A percentile compares a stretch with the other conserved stretches of the same genome.
Evolutionary conservation across 2,888 invertebrate genomes (phyloP).

Genomic region (Nematopogon swammerdamellus): DNA sequence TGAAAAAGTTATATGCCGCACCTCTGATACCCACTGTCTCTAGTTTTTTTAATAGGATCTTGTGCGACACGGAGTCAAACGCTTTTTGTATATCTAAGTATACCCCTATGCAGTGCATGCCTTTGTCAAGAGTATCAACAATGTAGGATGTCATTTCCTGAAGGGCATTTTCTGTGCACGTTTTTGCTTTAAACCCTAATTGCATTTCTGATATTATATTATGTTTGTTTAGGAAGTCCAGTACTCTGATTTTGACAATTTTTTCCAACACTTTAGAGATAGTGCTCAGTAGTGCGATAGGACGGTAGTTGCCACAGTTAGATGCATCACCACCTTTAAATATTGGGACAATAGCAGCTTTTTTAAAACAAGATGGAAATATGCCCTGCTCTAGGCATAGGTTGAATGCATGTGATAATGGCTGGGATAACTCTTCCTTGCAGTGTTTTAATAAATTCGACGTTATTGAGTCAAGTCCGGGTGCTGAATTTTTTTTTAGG

Average conservation of each 20-base stretch:
- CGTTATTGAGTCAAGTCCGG: background rate
- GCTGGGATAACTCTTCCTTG: background rate
- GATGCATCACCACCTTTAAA: background rate
- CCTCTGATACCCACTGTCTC: background rate
- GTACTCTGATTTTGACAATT: background rate
- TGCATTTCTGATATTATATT: background rate
- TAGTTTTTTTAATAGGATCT: background rate
- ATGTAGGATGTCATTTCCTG: background rate
- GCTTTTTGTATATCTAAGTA: background rate
- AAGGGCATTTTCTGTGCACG: background rate
- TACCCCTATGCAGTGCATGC: background rate
- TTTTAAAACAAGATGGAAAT: background rate
- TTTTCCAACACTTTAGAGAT: background rate
- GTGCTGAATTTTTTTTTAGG: background rate
- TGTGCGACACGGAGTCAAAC: background rate
- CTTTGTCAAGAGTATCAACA: background rate
- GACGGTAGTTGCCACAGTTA: background rate
- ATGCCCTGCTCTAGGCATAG: background rate
- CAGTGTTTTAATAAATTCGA: background rate
- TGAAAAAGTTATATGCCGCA: background rate
- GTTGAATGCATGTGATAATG: background rate
- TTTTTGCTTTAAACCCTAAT: background rate
- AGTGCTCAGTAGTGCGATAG: background rate
- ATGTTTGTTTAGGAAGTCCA: background rate
- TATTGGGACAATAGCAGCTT: background rate